These are phyloP conservation scores for Anguilla japonica DNA, from an alignment of 2,113 vertebrate genomes.

Conservation along the genomic window DNA sequence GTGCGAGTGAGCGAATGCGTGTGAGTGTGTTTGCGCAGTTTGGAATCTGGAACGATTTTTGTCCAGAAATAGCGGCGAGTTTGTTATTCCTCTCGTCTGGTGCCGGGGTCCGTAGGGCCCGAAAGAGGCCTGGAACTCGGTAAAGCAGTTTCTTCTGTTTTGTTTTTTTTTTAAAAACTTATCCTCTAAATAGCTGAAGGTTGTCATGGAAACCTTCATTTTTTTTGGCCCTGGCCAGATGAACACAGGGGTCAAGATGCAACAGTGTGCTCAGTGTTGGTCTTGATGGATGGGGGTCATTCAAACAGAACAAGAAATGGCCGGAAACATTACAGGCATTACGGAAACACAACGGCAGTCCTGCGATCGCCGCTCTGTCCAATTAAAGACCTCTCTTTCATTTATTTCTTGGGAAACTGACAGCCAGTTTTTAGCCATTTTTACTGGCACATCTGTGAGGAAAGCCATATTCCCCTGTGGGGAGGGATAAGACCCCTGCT, in stretches of 20 bases:
- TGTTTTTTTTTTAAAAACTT: slow-evolving; percentile 58
- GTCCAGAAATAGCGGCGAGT: slow-evolving; percentile 40
- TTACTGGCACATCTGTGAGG: slow-evolving; percentile 28
- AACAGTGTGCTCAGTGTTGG: slow-evolving; percentile 72
- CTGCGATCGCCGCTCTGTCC: neutral
- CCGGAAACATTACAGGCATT: too few relatives aligned
- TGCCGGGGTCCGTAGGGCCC: slow-evolving; percentile 21
- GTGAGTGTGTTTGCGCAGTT: slow-evolving; percentile 9
- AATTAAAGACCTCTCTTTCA: slow-evolving; percentile 9
- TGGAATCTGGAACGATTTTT: slow-evolving; percentile 10
- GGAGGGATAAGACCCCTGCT: slow-evolving; percentile 15
- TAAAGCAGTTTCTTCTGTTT: slow-evolving; percentile 55
- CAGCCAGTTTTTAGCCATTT: slow-evolving; percentile 24
- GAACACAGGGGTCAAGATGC: slow-evolving; percentile 61
- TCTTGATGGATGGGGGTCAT: slow-evolving; percentile 41
- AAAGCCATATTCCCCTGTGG: slow-evolving; percentile 3
- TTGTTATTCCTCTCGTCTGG: slow-evolving; percentile 45
- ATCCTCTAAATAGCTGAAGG: slow-evolving; percentile 70
- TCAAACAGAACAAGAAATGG: neutral
- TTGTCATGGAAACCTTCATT: slow-evolving; percentile 78
- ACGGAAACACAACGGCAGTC: slow-evolving; percentile 8
- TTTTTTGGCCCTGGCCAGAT: slow-evolving; percentile 57
- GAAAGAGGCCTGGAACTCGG: slow-evolving; percentile 55
- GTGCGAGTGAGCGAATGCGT: slow-evolving; percentile 16
- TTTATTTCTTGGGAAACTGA: slow-evolving; percentile 28